Base-by-base conservation (phyloP, 2,113 vertebrate genomes). In the Sinocyclocheilus anshuiensis region DNA sequence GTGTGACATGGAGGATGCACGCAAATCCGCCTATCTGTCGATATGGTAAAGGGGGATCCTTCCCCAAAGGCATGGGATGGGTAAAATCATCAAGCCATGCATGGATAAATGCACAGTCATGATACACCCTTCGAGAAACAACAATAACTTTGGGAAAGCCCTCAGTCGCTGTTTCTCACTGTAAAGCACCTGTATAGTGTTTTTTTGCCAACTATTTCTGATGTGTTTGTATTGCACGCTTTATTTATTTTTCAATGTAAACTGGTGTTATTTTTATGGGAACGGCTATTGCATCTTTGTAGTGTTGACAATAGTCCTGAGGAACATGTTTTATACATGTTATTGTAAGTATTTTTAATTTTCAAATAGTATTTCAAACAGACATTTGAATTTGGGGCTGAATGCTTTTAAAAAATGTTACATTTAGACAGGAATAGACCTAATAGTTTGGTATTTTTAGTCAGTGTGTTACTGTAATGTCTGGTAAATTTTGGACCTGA, bases 31-130 rank as follows among this genome's bases (percentile, higher is more conserved):
- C 6, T 24, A 4, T 65, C 16, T 26, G 29, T 20, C 2, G 10
- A 90, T 57, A 39, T 29, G 10, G 81, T 87, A 90, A 55, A 87
- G 67, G 84, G 91, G 92, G 88, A 91, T 91, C 88, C 92, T 90
- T 91, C 77, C 86, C 90, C 88, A 50, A 48, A 7, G 42, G 89
- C 84, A 78, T 63, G 88, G 87, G 88, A 89, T 77, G 20, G 85
- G 84, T 72, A 67, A 83, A n/a, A 88, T 84, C 65, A 84, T 90
- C 63, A 87, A 91, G 45, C 91, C 92, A 91, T 88, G 88, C 90
- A 91, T 92, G 93, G 90, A 93, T 90, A 92, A 89, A 86, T 91
- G 92, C 88, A 90, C 88, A 91, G 88, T 50, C 57, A 61, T 9
- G 39, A 63, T 26, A 65, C 55, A 2, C 77, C 55, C 50, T 89